Conservation (phyloP, 1,140 invertebrate species). For the Ceratina calcarata region DNA sequence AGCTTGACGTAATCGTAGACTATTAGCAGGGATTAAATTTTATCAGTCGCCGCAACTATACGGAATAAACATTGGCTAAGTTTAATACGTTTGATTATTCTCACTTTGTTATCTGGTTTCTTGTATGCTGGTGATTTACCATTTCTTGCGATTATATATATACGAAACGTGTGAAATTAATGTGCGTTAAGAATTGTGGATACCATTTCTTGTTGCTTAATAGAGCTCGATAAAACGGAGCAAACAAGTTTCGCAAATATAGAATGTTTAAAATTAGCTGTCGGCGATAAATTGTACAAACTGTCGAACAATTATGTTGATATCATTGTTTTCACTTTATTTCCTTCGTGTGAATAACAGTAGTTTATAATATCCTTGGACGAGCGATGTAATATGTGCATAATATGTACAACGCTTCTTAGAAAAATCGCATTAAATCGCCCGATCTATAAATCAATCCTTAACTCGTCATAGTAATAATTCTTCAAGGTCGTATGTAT, state of each 20-base stretch:
- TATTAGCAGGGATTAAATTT: slow-evolving; percentile 28
- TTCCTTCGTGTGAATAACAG: not conserved
- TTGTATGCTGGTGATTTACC: not conserved
- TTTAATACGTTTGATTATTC: slow-evolving; percentile 34
- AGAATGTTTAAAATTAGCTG: slow-evolving; percentile 1
- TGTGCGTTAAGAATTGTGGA: not conserved
- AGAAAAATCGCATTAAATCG: not conserved
- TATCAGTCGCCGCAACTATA: slow-evolving; percentile 1
- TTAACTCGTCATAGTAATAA: not conserved
- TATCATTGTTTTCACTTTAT: not conserved
- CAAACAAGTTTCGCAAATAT: slow-evolving; percentile 16
- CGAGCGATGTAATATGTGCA: not conserved
- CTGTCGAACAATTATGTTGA: not conserved
- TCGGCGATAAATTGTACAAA: not conserved
- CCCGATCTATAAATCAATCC: not conserved
- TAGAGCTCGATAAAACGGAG: not conserved
- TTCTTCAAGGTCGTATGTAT: not conserved
- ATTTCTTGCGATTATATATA: not conserved
- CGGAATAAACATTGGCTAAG: slow-evolving; percentile 6
- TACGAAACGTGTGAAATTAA: not conserved
- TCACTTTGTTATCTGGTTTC: slow-evolving; percentile 14
- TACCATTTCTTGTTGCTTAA: not conserved
- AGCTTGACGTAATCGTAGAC: too few species aligned
- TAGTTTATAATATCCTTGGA: not conserved
- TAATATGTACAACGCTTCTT: too few species aligned